phyloP scores from a whole-genome alignment of 1,140 invertebrate species.

The Rhopalosiphum maidis region DNA sequence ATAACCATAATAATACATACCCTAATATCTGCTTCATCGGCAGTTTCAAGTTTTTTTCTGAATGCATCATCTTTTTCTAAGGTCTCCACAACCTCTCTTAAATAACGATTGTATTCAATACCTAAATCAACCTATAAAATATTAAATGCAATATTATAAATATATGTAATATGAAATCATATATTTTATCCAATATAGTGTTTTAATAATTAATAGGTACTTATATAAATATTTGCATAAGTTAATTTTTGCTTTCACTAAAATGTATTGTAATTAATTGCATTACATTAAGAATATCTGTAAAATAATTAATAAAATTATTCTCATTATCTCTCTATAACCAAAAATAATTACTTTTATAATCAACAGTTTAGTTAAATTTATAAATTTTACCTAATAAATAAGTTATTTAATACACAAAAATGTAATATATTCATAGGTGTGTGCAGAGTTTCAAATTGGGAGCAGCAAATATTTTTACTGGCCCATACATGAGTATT shows the following conservation, averaged over 20 bases:
- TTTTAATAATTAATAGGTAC: neutral
- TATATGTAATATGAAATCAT: neutral
- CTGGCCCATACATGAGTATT: no score
- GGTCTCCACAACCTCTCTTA: constrained; percentile 84
- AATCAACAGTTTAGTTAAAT: neutral
- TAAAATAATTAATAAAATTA: neutral
- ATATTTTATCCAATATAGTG: neutral
- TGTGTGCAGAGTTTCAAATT: no score
- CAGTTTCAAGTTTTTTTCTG: constrained; percentile 79
- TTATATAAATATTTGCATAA: neutral
- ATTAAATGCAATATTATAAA: neutral
- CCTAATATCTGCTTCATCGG: constrained; percentile 78
- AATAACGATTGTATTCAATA: constrained; percentile 84
- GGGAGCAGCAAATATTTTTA: no score
- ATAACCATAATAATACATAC: constrained; percentile 65
- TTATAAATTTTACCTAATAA: neutral
- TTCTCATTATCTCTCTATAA: no score
- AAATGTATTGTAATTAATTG: neutral
- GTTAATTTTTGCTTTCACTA: neutral
- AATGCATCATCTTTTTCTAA: constrained; percentile 86
- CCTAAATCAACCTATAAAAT: constrained; percentile 61
- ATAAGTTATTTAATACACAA: neutral
- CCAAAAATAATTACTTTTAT: neutral
- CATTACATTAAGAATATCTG: neutral
- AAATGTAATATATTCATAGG: neutral